Evolutionary conservation across 2,113 vertebrate species (phyloP).

Genomic region (Ptilorrhoa leucosticta): DNA sequence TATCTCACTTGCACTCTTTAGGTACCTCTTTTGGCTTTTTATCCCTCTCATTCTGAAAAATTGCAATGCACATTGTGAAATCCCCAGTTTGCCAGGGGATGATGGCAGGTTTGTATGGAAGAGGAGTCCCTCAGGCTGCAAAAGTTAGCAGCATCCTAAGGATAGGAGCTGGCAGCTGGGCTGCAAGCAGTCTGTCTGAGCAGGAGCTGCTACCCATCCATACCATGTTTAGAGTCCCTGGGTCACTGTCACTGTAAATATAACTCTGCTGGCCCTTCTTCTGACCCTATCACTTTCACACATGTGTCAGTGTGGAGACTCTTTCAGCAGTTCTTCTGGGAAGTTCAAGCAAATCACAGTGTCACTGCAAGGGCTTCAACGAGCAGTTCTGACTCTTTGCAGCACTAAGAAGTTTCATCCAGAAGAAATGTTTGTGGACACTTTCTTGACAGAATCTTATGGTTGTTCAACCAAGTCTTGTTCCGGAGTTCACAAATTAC

Average conservation of each 20-base stretch:
- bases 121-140: neutral
- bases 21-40: neutral
- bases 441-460: neutral
- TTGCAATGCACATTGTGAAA: neutral
- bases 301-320: neutral
- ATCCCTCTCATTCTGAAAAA: neutral
- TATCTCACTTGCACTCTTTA: neutral
- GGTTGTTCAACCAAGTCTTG: neutral
- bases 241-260: neutral
- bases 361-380: neutral
- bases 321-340: neutral
- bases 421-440: neutral
- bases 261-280: neutral
- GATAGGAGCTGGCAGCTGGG: neutral
- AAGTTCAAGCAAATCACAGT: neutral
- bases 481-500: neutral
- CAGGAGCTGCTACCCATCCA: neutral
- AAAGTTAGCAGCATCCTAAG: neutral
- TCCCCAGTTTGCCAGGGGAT: rapidly evolving
- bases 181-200: neutral
- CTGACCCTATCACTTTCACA: neutral
- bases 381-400: neutral
- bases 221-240: neutral
- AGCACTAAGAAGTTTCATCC: neutral
- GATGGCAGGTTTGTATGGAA: neutral